Evolutionary conservation across 2,113 vertebrate genomes (phyloP).

Genomic region (Aegotheles bennettii): DNA sequence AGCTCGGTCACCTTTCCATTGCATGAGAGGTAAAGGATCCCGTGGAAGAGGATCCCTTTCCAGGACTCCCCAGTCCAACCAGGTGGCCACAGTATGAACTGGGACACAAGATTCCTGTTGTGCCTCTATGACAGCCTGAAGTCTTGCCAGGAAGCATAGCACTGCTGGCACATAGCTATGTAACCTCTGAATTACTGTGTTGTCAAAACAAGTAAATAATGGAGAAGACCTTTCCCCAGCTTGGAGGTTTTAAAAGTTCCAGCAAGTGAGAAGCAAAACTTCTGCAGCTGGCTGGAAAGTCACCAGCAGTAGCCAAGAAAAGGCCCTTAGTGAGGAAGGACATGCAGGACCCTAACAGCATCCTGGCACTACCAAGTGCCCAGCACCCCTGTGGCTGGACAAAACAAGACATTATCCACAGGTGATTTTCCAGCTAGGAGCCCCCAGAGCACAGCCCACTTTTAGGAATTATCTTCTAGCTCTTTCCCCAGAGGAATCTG

Average conservation of each 20-base stretch:
- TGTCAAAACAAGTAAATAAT: neutral
- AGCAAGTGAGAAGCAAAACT: fast-evolving
- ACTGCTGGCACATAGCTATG: fast-evolving
- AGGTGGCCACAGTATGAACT: neutral
- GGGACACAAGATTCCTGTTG: neutral
- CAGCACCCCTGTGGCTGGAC: neutral
- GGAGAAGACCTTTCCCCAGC: neutral
- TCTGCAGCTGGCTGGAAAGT: neutral
- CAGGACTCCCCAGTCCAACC: neutral
- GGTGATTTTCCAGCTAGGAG: neutral
- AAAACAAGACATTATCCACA: neutral
- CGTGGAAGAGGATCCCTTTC: neutral
- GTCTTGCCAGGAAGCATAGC: neutral
- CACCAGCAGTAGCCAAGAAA: neutral
- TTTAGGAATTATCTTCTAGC: neutral
- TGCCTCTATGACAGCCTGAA: neutral
- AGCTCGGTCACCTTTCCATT: neutral
- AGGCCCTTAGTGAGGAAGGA: neutral
- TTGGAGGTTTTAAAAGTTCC: neutral
- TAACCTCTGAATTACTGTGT: neutral
- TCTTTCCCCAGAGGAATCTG: neutral
- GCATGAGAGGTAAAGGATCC: neutral
- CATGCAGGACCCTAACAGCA: neutral
- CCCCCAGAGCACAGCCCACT: neutral
- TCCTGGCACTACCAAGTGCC: neutral